Evolutionary conservation across 2,888 invertebrate genomes (phyloP).

Genomic region (Acleris holmiana): DNA sequence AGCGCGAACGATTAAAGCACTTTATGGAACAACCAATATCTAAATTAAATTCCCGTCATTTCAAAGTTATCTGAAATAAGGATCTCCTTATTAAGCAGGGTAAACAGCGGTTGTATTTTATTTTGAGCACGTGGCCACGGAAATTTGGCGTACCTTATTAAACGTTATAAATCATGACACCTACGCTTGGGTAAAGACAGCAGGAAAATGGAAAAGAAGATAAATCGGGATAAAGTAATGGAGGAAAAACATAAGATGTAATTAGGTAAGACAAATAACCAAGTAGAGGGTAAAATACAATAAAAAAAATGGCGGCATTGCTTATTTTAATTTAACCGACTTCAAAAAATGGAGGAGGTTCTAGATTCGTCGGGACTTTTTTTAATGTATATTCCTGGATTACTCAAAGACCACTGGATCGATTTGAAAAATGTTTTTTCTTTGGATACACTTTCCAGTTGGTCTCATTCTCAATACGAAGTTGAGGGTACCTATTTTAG

Average conservation of each 20-base stretch:
- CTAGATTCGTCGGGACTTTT: too few relatives aligned
- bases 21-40: constrained; percentile 9
- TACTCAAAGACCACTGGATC: too few relatives aligned
- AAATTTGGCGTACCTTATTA: constrained; percentile 31
- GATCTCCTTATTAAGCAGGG: constrained; percentile 38
- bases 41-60: constrained; percentile 25
- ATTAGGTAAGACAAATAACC: not conserved
- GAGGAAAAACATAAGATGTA: not conserved
- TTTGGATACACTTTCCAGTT: too few relatives aligned
- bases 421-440: too few relatives aligned
- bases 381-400: too few relatives aligned
- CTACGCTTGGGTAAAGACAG: constrained; percentile 29
- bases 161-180: constrained; percentile 36
- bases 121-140: constrained; percentile 34
- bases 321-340: too few relatives aligned
- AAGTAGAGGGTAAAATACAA: too few relatives aligned
- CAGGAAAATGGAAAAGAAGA: constrained; percentile 7
- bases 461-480: too few relatives aligned
- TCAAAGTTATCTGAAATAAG: constrained; percentile 37
- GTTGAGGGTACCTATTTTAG: too few relatives aligned
- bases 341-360: too few relatives aligned
- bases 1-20: not conserved
- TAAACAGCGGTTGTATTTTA: constrained; percentile 33
- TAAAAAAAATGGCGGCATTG: too few relatives aligned
- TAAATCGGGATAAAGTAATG: not conserved